Evolutionary conservation across 1,140 invertebrate genomes (phyloP).

Genomic region (Coenobita brevimanus): DNA sequence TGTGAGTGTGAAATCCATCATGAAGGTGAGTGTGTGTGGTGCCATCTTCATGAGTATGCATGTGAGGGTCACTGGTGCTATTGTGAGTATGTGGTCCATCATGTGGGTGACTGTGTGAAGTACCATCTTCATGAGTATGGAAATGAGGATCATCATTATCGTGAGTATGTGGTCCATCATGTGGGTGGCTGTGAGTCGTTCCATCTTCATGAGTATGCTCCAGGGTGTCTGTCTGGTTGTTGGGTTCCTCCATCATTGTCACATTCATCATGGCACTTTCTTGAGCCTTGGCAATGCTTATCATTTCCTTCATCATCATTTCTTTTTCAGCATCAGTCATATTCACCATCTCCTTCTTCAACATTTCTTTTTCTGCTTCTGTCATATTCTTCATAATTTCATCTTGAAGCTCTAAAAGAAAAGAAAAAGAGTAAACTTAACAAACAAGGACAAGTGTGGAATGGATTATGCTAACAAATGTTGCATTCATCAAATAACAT

Average conservation of each 20-base stretch:
- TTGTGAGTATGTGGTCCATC: conserved; percentile 40
- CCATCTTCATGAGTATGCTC: conserved; percentile 52
- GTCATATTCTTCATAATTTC: conserved; percentile 35
- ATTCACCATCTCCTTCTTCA: conserved; percentile 47
- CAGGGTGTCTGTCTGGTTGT: background rate
- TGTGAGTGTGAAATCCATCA: background rate
- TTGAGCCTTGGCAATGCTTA: background rate
- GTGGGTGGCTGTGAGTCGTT: conserved; percentile 26
- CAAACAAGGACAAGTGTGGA: too few species aligned
- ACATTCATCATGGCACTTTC: conserved; percentile 13
- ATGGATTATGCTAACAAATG: too few species aligned
- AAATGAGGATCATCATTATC: background rate
- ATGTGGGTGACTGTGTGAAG: conserved; percentile 25
- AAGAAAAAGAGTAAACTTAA: too few species aligned
- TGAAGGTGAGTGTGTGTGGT: conserved; percentile 3
- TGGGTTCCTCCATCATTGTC: conserved; percentile 14
- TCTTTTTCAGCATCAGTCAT: conserved; percentile 47
- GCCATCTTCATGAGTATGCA: conserved; percentile 26
- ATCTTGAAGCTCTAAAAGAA: conserved; percentile 1
- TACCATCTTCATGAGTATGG: conserved; percentile 26
- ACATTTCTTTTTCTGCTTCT: conserved; percentile 33
- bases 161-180: conserved; percentile 23
- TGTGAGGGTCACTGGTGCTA: conserved; percentile 32
- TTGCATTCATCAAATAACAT: too few species aligned
- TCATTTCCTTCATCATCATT: conserved; percentile 43